Base-by-base conservation (phyloP, 2,113 vertebrate species). In the Tylochromis polylepis region DNA sequence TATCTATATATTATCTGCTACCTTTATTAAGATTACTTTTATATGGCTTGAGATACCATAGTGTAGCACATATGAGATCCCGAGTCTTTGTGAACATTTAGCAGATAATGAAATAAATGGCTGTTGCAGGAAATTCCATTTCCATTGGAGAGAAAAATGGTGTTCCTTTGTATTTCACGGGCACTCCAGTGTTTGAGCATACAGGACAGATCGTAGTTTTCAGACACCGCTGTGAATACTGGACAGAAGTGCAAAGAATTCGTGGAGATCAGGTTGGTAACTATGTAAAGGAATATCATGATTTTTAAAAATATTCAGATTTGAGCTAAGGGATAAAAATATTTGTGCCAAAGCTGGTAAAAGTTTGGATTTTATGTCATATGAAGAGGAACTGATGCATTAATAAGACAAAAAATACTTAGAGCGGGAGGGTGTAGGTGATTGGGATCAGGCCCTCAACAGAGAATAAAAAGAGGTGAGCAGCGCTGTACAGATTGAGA, bases 131-230 rank as follows among this genome's bases (percentile, higher is more conserved):
- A 85, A 96, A 96, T 85, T 95, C 95, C 4, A 4, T 94, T 38
- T 85, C 93, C 31, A 89, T 93, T 49, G 96, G 96, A 58, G 31
- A 86, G 85, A 95, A 41, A 88, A 88, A 72, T 2, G 18, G 77
- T 0, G 18, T 22, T 57, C 5, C 82, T 78, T 56, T 96, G 1
- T 95, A 95, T 77, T 95, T 96, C 79, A 59, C 93, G 2, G 96
- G 96, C 10, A 95, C 95, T 4, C 96, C 96, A 2, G 90, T 95
- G 60, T 95, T 87, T 75, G 8, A 91, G 4, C 95, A 96, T 88
- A 93, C 0, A 3, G 96, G 96, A 81, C 93, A 89, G 70, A 92
- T 96, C 0, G 36, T n/a, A n/a, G n/a, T 96, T 81, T 96, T 96
- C 67, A 90, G 0, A 56, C 38, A 77, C 3, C 16, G 8, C 1